Evolutionary conservation across 2,888 invertebrate species (phyloP), one percentile per base, ranked within the genome.

Genomic region (Brachyptera putata): DNA sequence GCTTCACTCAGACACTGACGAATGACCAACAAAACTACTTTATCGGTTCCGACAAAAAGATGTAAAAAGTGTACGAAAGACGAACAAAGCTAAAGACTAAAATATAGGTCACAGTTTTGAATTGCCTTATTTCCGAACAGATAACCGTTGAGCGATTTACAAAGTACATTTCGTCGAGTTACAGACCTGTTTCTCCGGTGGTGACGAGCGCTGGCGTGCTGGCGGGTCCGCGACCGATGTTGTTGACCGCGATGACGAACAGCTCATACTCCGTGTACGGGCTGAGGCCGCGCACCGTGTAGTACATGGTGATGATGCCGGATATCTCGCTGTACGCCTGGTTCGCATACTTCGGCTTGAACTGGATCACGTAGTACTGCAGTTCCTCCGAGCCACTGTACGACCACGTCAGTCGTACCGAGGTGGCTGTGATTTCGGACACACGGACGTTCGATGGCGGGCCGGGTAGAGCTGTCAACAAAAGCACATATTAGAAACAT

Each of bases 261-360:
- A 98, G 91, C 76, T 96, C 95, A 77, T 98, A 98, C 74, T 92
- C 92, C 3, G 95, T 95, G 77, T 93, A 95, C 1, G 97, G 95
- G 65, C 92, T 91, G 63, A 96, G 81, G 67, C 86, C 89, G 60
- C 91, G 85, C 58, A 97, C 91, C 39, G 91, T 89, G 77, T 95
- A 94, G 77, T 91, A 93, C 82, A 90, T 91, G 48, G 93, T 91
- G 70, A 91, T 91, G 70, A 95, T 92, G 60, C 95, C 94, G 62
- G 91, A 91, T 71, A 95, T 93, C 76, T 95, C 95, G 70, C 90
- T 89, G 79, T 87, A 95, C 48, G 93, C 91, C 80, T 91, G 84
- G 76, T 91, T 91, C 58, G 93, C 91, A 75, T 89, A 90, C 80
- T 94, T 95, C 48, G 94, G 94, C 75, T 95, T 95, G 81, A 95